Conservation (phyloP, 2,888 invertebrate species). For the Hypolimnas misippus region DNA sequence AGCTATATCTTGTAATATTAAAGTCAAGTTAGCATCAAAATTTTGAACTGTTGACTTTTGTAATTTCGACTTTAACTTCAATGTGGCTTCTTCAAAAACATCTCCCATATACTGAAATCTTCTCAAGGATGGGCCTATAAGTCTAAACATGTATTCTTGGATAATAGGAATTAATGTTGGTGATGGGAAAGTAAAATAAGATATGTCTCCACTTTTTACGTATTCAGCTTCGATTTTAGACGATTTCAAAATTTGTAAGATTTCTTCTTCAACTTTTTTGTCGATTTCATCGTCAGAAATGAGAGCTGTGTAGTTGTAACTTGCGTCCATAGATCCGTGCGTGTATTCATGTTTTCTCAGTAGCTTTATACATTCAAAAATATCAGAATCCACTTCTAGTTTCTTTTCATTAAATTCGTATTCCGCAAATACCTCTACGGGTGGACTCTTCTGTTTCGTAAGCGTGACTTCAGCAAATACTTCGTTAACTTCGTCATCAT, state of each 20-base stretch:
- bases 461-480: conserved; percentile 54
- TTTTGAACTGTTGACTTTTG: conserved; percentile 17
- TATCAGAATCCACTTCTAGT: conserved; percentile 39
- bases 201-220: conserved; percentile 26
- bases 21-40: conserved; percentile 23
- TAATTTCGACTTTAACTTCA: conserved; percentile 24
- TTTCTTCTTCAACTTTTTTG: conserved; percentile 13
- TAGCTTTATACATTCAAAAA: conserved; percentile 26
- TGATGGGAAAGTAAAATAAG: conserved; percentile 28
- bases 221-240: conserved; percentile 15
- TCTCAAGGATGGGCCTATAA: conserved; percentile 27
- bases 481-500: conserved; percentile 38
- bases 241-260: conserved; percentile 8
- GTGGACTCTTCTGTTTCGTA: conserved; percentile 46
- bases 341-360: conserved; percentile 17
- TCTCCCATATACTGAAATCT: conserved; percentile 9
- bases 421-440: conserved; percentile 37
- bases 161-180: conserved; percentile 42
- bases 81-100: conserved; percentile 29
- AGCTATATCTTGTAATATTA: conserved; percentile 30
- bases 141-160: conserved; percentile 37
- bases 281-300: not conserved
- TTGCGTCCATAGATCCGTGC: conserved; percentile 20
- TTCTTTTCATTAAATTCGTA: conserved; percentile 30
- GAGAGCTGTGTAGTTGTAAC: not conserved